Conservation (phyloP, 2,797 vertebrate genomes). For the Bradypodion pumilum region DNA sequence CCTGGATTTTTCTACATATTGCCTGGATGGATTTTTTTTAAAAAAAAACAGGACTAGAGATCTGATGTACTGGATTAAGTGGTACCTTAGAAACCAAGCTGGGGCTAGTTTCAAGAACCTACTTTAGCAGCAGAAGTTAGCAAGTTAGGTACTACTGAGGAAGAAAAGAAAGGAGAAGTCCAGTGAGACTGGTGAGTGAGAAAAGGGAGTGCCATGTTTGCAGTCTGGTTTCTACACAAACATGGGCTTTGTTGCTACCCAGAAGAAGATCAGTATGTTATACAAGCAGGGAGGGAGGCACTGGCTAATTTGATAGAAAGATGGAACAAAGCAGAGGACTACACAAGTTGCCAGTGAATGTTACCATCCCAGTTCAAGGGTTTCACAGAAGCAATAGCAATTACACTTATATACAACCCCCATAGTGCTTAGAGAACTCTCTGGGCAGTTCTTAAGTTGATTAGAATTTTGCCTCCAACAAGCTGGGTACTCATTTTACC, state of each 20-base stretch:
- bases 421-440: too few species aligned
- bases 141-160: not conserved
- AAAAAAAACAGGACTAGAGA: not conserved
- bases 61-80: not conserved
- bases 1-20: too few species aligned
- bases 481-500: too few species aligned
- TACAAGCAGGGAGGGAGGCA: not conserved
- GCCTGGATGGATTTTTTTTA: not conserved
- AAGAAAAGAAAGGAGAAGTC: not conserved
- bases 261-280: not conserved
- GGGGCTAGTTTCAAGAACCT: not conserved
- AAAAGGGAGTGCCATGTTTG: not conserved
- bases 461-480: too few species aligned
- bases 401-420: too few species aligned
- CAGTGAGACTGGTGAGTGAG: not conserved
- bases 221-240: not conserved
- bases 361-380: not conserved
- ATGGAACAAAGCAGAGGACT: not conserved
- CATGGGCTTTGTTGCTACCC: not conserved
- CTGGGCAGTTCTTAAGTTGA: too few species aligned
- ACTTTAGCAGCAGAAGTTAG: not conserved
- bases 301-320: not conserved
- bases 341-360: not conserved
- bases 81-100: not conserved
- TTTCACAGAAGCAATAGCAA: too few species aligned